Evolutionary conservation across 2,888 invertebrate genomes (phyloP).

Genomic region (Lochmaea crataegi): DNA sequence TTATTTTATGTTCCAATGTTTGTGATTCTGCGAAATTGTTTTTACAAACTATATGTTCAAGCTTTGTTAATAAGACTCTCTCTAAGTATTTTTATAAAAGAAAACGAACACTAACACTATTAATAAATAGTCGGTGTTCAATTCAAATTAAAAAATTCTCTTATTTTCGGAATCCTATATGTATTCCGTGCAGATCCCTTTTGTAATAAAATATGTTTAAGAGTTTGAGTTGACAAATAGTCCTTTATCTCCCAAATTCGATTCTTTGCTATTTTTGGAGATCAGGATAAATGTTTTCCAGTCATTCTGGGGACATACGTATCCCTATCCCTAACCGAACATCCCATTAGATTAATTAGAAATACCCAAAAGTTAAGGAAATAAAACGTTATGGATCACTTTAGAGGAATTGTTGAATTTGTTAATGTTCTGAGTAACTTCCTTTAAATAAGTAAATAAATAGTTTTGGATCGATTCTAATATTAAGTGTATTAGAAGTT

Average conservation of each 20-base stretch:
- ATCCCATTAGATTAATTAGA: conserved; percentile 35
- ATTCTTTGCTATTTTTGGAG: conserved; percentile 35
- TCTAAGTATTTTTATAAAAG: background rate
- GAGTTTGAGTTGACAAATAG: conserved; percentile 27
- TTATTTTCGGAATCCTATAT: conserved; percentile 11
- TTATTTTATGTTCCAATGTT: no score
- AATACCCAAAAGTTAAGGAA: conserved; percentile 30
- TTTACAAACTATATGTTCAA: no score
- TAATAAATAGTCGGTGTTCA: no score
- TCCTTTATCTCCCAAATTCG: conserved; percentile 30
- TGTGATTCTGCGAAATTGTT: no score
- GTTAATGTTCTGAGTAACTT: conserved; percentile 11
- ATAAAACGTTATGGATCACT: conserved; percentile 23
- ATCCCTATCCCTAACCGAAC: conserved; percentile 23
- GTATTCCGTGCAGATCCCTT: conserved; percentile 10
- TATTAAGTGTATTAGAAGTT: background rate
- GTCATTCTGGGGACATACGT: conserved; percentile 31
- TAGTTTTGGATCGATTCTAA: background rate
- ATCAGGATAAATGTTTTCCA: conserved; percentile 35
- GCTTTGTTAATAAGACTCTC: no score
- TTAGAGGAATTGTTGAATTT: conserved; percentile 23
- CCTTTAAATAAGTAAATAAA: conserved; percentile 11
- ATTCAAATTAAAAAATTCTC: background rate
- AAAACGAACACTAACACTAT: no score
- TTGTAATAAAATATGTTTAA: conserved; percentile 25